phyloP scores from a whole-genome alignment of 2,797 vertebrate genomes.

The Eulemur albifrons region DNA sequence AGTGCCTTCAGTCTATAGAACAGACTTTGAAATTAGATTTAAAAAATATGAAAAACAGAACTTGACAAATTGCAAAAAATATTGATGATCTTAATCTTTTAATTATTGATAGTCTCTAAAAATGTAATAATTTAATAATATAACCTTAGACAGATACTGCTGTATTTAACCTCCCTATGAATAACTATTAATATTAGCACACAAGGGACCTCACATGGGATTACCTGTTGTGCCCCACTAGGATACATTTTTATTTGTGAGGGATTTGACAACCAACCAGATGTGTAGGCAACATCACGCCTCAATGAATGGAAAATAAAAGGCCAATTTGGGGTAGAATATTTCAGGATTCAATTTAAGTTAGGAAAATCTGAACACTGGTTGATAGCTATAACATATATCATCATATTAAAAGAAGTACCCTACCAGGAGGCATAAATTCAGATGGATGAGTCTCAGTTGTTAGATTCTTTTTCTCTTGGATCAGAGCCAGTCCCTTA shows the following conservation, averaged over 20 bases:
- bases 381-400: not conserved
- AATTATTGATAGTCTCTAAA: not conserved
- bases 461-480: not conserved
- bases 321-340: not conserved
- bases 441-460: not conserved
- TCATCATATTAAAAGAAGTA: not conserved
- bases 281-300: not conserved
- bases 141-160: not conserved
- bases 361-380: not conserved
- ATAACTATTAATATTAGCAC: too few relatives aligned
- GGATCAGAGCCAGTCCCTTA: not conserved
- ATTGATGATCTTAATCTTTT: not conserved
- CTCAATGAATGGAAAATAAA: not conserved
- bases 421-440: not conserved
- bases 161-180: not conserved
- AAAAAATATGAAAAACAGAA: not conserved
- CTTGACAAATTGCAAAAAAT: not conserved
- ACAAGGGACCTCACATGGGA: fast-evolving
- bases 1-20: not conserved
- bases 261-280: not conserved
- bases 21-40: not conserved
- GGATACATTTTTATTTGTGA: not conserved
- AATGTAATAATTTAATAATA: not conserved
- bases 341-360: not conserved
- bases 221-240: not conserved